A percentile compares a stretch with the other conserved stretches of the same genome.
Evolutionary conservation across 1,140 invertebrate species (phyloP).

Genomic region (Drosophila guanche): DNA sequence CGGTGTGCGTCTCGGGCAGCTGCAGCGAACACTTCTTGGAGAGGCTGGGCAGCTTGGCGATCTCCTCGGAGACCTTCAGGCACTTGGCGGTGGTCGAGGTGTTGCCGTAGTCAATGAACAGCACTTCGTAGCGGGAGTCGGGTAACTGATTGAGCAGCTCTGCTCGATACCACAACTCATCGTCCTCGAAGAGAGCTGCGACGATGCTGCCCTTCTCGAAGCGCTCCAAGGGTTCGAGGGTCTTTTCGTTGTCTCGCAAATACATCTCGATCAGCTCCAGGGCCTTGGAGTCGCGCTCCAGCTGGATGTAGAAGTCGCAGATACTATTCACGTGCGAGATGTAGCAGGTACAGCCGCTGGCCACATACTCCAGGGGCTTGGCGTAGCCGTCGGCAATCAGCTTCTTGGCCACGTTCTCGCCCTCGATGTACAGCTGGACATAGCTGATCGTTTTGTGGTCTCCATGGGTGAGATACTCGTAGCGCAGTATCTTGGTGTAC

Average conservation of each 20-base stretch:
- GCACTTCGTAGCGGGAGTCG: constrained; percentile 86
- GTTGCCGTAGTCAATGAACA: constrained; percentile 91
- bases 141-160: constrained; percentile 86
- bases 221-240: constrained; percentile 47
- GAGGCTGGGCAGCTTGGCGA: constrained; percentile 86
- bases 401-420: constrained; percentile 86
- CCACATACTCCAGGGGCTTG: constrained; percentile 84
- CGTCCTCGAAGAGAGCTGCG: constrained; percentile 88
- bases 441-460: constrained; percentile 84
- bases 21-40: constrained; percentile 87
- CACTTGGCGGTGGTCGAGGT: constrained; percentile 86
- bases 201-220: constrained; percentile 86
- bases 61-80: constrained; percentile 86
- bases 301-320: constrained; percentile 89
- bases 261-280: constrained; percentile 87
- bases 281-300: constrained; percentile 86
- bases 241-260: constrained; percentile 82
- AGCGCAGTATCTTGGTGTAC: constrained; percentile 61
- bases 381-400: constrained; percentile 85
- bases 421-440: constrained; percentile 87
- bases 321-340: constrained; percentile 88
- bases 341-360: constrained; percentile 85
- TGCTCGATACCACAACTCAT: constrained; percentile 89
- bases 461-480: constrained; percentile 85
- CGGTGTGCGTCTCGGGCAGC: constrained; percentile 85